Percentiles rank a stretch among this genome's conserved stretches.
Conservation (phyloP, 2,888 invertebrate species). For the Zhuqinia jingwanae region DNA sequence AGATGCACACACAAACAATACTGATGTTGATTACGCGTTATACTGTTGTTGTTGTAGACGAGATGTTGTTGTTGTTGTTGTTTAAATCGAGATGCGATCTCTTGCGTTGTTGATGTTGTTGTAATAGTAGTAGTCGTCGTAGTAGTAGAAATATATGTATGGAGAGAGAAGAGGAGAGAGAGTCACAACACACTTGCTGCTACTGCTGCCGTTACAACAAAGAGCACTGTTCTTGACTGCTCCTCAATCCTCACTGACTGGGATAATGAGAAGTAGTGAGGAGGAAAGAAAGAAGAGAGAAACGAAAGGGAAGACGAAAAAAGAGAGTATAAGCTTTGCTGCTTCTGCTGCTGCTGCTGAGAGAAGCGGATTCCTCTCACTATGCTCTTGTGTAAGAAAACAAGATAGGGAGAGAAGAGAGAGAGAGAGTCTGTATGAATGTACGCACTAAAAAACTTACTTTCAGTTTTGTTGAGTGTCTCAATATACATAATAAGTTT, state of each 20-base stretch:
- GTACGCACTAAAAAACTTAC: slow-evolving; percentile 56
- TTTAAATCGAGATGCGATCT: background rate
- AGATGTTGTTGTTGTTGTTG: slow-evolving; percentile 20
- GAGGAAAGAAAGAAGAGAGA: slow-evolving; percentile 55
- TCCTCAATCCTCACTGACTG: slow-evolving; percentile 71
- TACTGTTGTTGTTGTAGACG: slow-evolving; percentile 32
- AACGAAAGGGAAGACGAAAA: slow-evolving; percentile 50
- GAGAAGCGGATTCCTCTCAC: slow-evolving; percentile 46
- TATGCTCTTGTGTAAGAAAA: slow-evolving; percentile 27
- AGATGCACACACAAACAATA: slow-evolving; percentile 42
- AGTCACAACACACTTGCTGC: slow-evolving; percentile 50
- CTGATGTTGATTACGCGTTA: slow-evolving; percentile 50
- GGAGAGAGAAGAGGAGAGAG: slow-evolving; percentile 68
- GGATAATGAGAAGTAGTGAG: slow-evolving; percentile 69
- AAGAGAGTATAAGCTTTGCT: slow-evolving; percentile 34
- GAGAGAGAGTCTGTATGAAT: slow-evolving; percentile 26
- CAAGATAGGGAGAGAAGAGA: slow-evolving; percentile 47
- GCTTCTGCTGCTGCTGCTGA: slow-evolving; percentile 11
- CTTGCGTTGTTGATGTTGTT: slow-evolving; percentile 32
- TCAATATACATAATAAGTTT: slow-evolving; percentile 70
- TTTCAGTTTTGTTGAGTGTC: slow-evolving; percentile 61
- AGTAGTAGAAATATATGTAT: slow-evolving; percentile 11
- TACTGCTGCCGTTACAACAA: slow-evolving; percentile 54
- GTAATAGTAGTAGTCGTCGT: slow-evolving; percentile 32
- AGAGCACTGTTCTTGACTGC: slow-evolving; percentile 72